Evolutionary conservation across 1,140 invertebrate species (phyloP).

Genomic region (Zaprionus tsacasi): DNA sequence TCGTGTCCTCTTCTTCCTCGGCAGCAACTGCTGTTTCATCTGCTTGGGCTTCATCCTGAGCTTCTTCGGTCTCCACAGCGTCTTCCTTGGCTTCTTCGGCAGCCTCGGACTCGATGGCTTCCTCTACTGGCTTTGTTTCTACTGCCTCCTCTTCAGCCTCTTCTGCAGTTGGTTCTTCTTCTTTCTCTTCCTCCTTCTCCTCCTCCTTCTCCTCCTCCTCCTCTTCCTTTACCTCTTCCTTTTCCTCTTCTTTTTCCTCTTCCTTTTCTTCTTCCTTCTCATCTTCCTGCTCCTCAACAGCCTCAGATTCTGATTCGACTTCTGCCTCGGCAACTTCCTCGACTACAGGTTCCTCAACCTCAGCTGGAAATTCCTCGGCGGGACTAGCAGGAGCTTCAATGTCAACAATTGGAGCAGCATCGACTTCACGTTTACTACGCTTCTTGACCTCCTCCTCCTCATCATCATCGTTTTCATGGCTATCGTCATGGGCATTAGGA

Average conservation of each 20-base stretch:
- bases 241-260: slow-evolving; percentile 85
- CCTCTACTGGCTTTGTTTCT: slow-evolving; percentile 52
- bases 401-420: slow-evolving; percentile 65
- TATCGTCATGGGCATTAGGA: slow-evolving; percentile 72
- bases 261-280: slow-evolving; percentile 85
- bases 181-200: slow-evolving; percentile 31
- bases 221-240: slow-evolving; percentile 85
- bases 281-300: slow-evolving; percentile 81
- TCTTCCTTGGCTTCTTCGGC: slow-evolving; percentile 45
- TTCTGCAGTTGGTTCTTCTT: slow-evolving; percentile 63
- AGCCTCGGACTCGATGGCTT: slow-evolving; percentile 52
- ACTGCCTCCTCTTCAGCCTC: slow-evolving; percentile 38
- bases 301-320: slow-evolving; percentile 56
- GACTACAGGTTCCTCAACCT: slow-evolving; percentile 67
- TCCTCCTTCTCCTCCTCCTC: slow-evolving; percentile 20
- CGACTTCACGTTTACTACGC: slow-evolving; percentile 83
- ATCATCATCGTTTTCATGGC: slow-evolving; percentile 46
- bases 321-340: slow-evolving; percentile 51
- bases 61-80: slow-evolving; percentile 48
- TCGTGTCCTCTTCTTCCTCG: slow-evolving; percentile 82
- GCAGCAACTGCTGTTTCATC: slow-evolving; percentile 46
- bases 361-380: slow-evolving; percentile 73
- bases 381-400: slow-evolving; percentile 75
- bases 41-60: slow-evolving; percentile 40
- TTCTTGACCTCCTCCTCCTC: slow-evolving; percentile 64